Conservation (phyloP, 2,888 invertebrate genomes). For the Azorinus chamasolen region DNA sequence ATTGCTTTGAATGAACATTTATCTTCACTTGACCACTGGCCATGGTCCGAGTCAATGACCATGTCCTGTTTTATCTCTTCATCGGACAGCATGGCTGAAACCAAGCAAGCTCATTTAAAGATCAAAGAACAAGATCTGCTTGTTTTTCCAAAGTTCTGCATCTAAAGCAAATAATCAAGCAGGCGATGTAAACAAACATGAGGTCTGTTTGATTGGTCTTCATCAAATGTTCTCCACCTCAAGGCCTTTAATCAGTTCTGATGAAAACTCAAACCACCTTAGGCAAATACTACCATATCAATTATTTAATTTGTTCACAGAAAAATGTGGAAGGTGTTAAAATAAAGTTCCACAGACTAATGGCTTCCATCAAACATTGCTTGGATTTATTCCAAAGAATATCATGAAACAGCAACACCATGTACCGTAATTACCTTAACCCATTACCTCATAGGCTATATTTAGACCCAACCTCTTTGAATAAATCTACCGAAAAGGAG, state of each 20-base stretch:
- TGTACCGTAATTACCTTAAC: no score
- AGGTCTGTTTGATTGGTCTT: no score
- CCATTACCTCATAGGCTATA: no score
- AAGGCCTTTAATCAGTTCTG: neutral
- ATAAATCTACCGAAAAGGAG: no score
- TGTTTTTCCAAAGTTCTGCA: neutral
- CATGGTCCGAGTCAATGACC: slow-evolving; percentile 8
- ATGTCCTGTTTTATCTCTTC: slow-evolving; percentile 6
- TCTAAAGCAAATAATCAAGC: neutral
- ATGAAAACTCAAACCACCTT: neutral
- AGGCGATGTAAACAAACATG: slow-evolving; percentile 1
- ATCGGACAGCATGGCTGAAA: neutral
- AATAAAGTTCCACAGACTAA: no score
- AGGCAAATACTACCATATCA: slow-evolving; percentile 3
- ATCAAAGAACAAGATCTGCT: slow-evolving; percentile 6
- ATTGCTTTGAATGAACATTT: neutral
- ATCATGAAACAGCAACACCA: no score
- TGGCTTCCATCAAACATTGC: no score
- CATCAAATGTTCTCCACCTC: no score
- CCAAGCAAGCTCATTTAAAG: neutral
- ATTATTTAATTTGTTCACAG: slow-evolving; percentile 12
- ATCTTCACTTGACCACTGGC: slow-evolving; percentile 7
- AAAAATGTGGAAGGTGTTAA: no score
- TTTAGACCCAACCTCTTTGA: no score
- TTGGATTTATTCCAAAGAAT: no score